Evolutionary conservation across 2,113 vertebrate species (phyloP).

Genomic region (Reinhardtius hippoglossoides): DNA sequence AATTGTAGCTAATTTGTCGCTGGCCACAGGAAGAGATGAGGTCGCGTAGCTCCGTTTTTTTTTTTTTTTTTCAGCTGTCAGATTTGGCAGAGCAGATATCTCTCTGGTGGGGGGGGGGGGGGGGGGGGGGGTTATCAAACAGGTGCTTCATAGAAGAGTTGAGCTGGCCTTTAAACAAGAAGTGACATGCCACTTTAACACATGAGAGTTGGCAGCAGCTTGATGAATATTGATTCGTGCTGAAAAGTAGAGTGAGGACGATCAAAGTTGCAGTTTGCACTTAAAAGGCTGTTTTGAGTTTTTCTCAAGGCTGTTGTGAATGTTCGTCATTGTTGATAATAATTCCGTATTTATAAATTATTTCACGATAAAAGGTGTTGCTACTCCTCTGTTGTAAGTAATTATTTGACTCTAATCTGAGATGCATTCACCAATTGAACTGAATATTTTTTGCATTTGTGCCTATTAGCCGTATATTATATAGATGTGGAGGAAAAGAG

Average conservation of each 20-base stretch:
- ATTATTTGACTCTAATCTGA: background rate
- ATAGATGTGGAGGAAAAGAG: background rate
- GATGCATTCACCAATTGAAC: background rate
- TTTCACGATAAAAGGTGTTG: background rate
- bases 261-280: conserved; percentile 18
- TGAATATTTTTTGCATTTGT: background rate
- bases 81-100: conserved; percentile 39
- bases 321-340: background rate
- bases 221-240: conserved; percentile 51
- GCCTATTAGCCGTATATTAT: background rate
- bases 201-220: conserved; percentile 19
- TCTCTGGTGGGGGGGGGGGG: conserved; percentile 9
- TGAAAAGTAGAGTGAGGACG: conserved; percentile 23
- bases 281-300: background rate
- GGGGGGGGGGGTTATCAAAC: conserved; percentile 20
- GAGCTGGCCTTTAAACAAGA: conserved; percentile 37
- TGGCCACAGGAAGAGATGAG: conserved; percentile 41
- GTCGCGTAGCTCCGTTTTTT: background rate
- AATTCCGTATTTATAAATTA: background rate
- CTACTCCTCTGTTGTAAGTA: background rate
- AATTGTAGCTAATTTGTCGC: conserved; percentile 56
- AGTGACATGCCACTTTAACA: conserved; percentile 27
- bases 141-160: conserved; percentile 40
- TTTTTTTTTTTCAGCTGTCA: conserved; percentile 26
- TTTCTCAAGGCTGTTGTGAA: no score